Conservation (phyloP, 2,113 vertebrate species). For the Platichthys flesus region DNA sequence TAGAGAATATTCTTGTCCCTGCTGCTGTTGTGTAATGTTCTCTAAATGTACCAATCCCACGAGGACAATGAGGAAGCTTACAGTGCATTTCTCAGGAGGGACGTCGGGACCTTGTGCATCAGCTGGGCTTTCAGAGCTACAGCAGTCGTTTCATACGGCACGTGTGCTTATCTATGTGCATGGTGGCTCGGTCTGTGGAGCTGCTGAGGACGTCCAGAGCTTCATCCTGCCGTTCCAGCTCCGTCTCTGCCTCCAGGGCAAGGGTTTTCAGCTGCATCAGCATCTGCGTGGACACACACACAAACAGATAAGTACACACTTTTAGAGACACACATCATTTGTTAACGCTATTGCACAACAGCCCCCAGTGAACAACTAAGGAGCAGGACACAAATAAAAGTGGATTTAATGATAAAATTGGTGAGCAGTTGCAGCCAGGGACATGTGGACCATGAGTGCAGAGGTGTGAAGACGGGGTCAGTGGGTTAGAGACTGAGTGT, state of each 20-base stretch:
- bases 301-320: constrained; percentile 3
- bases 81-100: constrained; percentile 16
- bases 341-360: constrained; percentile 29
- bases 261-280: constrained; percentile 91
- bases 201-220: constrained; percentile 84
- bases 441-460: constrained; percentile 32
- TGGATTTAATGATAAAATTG: constrained; percentile 25
- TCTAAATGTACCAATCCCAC: background rate
- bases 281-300: constrained; percentile 81
- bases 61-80: constrained; percentile 28
- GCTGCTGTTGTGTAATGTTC: constrained; percentile 1
- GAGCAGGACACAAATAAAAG: constrained; percentile 33
- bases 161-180: constrained; percentile 87
- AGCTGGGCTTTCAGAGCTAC: constrained; percentile 63
- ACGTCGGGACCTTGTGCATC: background rate
- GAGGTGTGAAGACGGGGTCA: constrained; percentile 31
- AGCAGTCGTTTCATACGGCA: constrained; percentile 87
- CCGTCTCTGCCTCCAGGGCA: constrained; percentile 89
- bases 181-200: constrained; percentile 85
- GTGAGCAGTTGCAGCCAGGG: constrained; percentile 12
- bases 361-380: constrained; percentile 23
- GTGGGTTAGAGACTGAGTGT: constrained; percentile 19
- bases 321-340: constrained; percentile 8
- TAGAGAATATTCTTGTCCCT: background rate
- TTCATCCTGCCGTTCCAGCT: constrained; percentile 93